Conservation (phyloP, 1,140 invertebrate genomes). For the Anthonomus grandis region DNA sequence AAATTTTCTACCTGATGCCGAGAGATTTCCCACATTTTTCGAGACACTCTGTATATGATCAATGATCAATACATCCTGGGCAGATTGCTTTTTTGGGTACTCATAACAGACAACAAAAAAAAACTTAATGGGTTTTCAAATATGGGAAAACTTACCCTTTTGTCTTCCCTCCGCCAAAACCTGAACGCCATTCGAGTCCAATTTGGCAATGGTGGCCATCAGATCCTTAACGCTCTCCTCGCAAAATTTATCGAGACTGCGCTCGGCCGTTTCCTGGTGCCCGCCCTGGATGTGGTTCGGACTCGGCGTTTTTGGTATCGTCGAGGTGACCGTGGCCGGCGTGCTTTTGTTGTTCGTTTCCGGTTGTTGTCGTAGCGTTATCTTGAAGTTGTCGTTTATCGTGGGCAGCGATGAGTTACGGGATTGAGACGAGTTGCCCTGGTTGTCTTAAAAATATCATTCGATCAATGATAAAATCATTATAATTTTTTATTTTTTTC, state of each 20-base stretch:
- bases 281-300: slow-evolving; percentile 52
- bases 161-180: slow-evolving; percentile 42
- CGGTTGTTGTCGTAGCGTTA: slow-evolving; percentile 55
- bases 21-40: too few relatives aligned
- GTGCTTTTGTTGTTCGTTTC: slow-evolving; percentile 47
- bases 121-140: too few relatives aligned
- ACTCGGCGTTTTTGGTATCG: slow-evolving; percentile 78
- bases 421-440: neutral
- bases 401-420: slow-evolving; percentile 26
- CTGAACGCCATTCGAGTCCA: slow-evolving; percentile 78
- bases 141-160: slow-evolving; percentile 27
- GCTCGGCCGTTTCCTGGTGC: slow-evolving; percentile 52
- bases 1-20: too few relatives aligned
- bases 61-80: too few relatives aligned
- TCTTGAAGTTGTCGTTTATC: slow-evolving; percentile 56
- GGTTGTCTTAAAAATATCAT: neutral
- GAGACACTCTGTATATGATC: too few relatives aligned
- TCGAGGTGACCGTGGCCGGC: slow-evolving; percentile 64
- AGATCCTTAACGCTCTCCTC: slow-evolving; percentile 80
- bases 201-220: slow-evolving; percentile 78
- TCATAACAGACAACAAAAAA: too few relatives aligned
- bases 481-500: too few relatives aligned
- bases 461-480: neutral
- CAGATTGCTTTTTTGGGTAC: too few relatives aligned
- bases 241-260: slow-evolving; percentile 70